phyloP scores from a whole-genome alignment of 2,113 vertebrate species.

The Rhegmatorhina hoffmannsi region DNA sequence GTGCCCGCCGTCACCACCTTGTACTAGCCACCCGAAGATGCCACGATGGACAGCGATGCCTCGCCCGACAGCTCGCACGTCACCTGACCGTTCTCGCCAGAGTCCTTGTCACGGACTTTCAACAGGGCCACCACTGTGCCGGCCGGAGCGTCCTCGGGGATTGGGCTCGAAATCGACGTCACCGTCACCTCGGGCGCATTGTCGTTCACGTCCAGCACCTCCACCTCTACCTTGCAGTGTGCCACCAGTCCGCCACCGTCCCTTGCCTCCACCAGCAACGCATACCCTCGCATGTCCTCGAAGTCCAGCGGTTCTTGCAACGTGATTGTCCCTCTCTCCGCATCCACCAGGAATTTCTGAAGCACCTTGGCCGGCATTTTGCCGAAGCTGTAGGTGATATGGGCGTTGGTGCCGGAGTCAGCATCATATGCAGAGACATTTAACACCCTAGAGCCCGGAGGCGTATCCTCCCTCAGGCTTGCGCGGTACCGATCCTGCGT shows the following conservation, averaged over 20 bases:
- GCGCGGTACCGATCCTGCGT: not conserved
- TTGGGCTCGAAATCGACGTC: rapidly evolving
- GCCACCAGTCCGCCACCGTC: too few species aligned
- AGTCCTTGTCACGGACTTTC: rapidly evolving
- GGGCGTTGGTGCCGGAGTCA: conserved; percentile 59
- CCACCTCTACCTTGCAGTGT: too few species aligned
- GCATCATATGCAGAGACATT: conserved; percentile 66
- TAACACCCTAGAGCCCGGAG: conserved; percentile 43
- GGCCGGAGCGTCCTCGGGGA: too few species aligned
- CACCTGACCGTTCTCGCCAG: not conserved
- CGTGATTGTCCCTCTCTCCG: not conserved
- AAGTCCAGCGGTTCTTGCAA: conserved; percentile 5
- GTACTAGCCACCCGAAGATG: conserved; percentile 41
- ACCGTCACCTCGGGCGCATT: not conserved
- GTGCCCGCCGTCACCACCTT: conserved; percentile 58
- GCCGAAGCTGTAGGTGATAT: conserved; percentile 22
- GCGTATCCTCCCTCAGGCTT: too few species aligned
- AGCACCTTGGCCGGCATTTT: not conserved
- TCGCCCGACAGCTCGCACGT: conserved; percentile 33
- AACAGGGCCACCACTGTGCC: not conserved
- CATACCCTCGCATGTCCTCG: conserved; percentile 1
- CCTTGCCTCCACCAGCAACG: not conserved
- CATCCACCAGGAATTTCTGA: conserved; percentile 2
- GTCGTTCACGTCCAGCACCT: too few species aligned
- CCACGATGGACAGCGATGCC: not conserved